Evolutionary conservation across 2,888 invertebrate species (phyloP), one percentile per base, ranked within the genome.

Genomic region (Lithophane semibrunnea): DNA sequence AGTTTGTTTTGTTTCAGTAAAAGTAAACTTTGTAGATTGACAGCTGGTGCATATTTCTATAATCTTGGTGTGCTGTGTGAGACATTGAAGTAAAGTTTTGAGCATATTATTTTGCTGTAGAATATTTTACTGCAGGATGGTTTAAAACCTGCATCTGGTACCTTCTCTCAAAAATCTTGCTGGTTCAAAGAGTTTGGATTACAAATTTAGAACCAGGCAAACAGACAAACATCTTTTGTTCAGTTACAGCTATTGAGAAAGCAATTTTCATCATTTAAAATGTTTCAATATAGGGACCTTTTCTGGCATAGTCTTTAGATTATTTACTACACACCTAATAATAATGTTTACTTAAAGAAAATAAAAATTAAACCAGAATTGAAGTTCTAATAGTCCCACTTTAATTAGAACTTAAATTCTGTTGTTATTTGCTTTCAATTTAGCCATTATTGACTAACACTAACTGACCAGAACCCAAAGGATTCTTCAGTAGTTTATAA

Each of bases 1-100:
- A 80, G 68, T 77, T 83, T 77, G 63, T 77, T 63, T 76, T 77
- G 21, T 77, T 81, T 74, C 4, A 70, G 3, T 70, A 61, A 73
- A 73, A 72, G 73, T 73, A 74, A 84, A 84, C 84, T 84, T 84
- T 72, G 29, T 56, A 42, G 18, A 66, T 73, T 75, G 67, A 64
- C 58, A 75, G 56, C 21, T 71, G n/a, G 64, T 52, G n/a, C 24
- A 44, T 18, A 44, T 37, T 75, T 49, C 44, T 61, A 3, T 29
- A 60, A 0, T 58, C 9, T 60, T 73, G 52, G 24, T 65, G 18
- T 58, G 58, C 65, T 69, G 70, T 80, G 29, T 58, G 56, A 63
- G 49, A 9, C 24, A 37, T 56, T 60, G 2, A 24, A 64, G 13
- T 29, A 65, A 56, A 61, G 18, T 60, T 67, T 67, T 56, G 18